These are phyloP conservation scores for Parnassius mnemosyne DNA, from an alignment of 2,888 invertebrate species.

Conservation along the genomic window DNA sequence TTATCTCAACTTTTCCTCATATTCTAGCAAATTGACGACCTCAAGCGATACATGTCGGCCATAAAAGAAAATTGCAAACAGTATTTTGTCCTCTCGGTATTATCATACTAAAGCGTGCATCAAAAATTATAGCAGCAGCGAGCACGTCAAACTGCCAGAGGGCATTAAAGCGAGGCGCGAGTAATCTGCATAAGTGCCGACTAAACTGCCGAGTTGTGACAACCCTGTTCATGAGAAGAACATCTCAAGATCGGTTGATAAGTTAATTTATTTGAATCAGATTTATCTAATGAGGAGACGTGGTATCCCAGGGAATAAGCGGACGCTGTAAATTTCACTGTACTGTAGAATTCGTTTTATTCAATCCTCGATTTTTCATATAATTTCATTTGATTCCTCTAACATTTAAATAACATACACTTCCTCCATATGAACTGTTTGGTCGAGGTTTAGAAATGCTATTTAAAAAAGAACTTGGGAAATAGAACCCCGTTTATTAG, in stretches of 20 bases:
- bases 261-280: neutral
- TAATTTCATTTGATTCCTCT: too few species aligned
- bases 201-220: conserved; percentile 37
- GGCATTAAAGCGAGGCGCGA: conserved; percentile 39
- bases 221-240: conserved; percentile 32
- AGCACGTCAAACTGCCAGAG: conserved; percentile 19
- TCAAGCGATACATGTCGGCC: conserved; percentile 4
- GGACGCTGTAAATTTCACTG: too few species aligned
- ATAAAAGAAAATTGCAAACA: conserved; percentile 21
- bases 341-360: too few species aligned
- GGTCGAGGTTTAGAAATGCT: too few species aligned
- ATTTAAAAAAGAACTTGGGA: too few species aligned
- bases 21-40: neutral
- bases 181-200: conserved; percentile 51
- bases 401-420: too few species aligned
- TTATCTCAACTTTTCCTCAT: neutral
- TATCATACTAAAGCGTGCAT: conserved; percentile 16
- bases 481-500: too few species aligned
- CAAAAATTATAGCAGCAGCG: conserved; percentile 28
- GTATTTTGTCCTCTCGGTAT: conserved; percentile 35
- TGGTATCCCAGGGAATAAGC: too few species aligned
- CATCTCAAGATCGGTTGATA: neutral
- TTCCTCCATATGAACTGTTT: too few species aligned
- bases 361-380: too few species aligned
- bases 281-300: neutral